Evolutionary conservation across 2,113 vertebrate species (phyloP).

Genomic region (Clupea harengus): DNA sequence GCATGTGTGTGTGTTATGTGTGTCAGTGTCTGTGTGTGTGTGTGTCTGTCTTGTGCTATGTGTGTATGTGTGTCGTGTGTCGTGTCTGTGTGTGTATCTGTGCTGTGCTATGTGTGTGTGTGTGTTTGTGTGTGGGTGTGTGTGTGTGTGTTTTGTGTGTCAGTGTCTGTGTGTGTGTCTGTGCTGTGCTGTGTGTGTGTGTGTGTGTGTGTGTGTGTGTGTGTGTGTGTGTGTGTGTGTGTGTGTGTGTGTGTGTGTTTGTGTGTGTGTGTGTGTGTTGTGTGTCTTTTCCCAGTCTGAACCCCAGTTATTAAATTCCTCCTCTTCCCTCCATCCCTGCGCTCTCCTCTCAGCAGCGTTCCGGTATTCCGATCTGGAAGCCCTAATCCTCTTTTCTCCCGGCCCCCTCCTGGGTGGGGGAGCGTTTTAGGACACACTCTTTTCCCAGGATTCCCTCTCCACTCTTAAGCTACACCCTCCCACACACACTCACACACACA

Average conservation of each 20-base stretch:
- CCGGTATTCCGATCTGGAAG: slow-evolving; percentile 20
- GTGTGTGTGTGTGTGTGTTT: background rate
- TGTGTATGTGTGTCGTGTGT: background rate
- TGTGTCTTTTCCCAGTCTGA: slow-evolving; percentile 10
- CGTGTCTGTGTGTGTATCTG: background rate
- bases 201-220: background rate
- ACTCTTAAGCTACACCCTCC: background rate
- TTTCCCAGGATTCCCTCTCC: background rate
- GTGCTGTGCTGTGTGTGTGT: background rate
- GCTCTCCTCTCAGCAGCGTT: background rate
- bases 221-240: background rate
- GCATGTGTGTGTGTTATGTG: too few species aligned
- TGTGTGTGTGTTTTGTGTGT: background rate
- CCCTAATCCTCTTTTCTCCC: slow-evolving; percentile 38
- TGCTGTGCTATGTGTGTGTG: background rate
- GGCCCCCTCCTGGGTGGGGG: slow-evolving; percentile 21
- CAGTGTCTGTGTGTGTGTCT: background rate
- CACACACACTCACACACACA: background rate
- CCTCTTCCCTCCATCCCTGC: background rate
- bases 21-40: background rate
- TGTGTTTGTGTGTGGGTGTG: background rate
- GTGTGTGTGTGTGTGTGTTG: background rate
- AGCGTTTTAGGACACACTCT: background rate
- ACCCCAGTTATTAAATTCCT: slow-evolving; percentile 27
- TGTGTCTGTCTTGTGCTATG: background rate